Percentiles rank a stretch among this genome's conserved stretches.
phyloP scores from a whole-genome alignment of 2,888 invertebrate species.

The Dusona sp. region DNA sequence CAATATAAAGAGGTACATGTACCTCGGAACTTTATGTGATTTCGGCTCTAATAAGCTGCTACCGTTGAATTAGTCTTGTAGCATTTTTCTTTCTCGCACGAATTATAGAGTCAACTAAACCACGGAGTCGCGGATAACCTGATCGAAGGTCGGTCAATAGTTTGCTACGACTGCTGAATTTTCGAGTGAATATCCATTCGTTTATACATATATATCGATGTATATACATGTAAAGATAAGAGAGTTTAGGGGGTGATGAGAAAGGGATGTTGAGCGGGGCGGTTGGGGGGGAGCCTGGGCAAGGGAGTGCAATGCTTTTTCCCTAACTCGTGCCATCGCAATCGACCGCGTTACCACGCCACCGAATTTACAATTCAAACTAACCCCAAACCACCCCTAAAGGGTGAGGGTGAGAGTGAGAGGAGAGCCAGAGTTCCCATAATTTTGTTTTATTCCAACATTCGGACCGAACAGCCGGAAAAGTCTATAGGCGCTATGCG shows the following conservation, averaged over 20 bases:
- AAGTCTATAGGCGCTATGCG: slow-evolving; percentile 52
- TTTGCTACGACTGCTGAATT: slow-evolving; percentile 47
- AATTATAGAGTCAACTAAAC: slow-evolving; percentile 44
- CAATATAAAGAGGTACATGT: background rate
- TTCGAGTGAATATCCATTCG: slow-evolving; percentile 41
- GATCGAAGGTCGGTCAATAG: slow-evolving; percentile 53
- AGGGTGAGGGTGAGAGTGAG: slow-evolving; percentile 11
- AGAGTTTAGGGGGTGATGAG: slow-evolving; percentile 27
- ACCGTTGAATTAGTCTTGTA: background rate
- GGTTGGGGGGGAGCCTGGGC: slow-evolving; percentile 33
- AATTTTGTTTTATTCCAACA: slow-evolving; percentile 67
- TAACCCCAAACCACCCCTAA: slow-evolving; percentile 59
- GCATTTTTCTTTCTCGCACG: slow-evolving; percentile 12
- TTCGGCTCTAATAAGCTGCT: slow-evolving; percentile 10
- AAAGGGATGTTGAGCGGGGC: slow-evolving; percentile 23
- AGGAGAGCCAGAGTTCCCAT: slow-evolving; percentile 43
- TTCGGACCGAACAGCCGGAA: slow-evolving; percentile 61
- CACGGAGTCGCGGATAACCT: slow-evolving; percentile 44
- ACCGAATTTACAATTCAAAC: slow-evolving; percentile 72
- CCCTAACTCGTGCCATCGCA: slow-evolving; percentile 49
- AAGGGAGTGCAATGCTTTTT: slow-evolving; percentile 47
- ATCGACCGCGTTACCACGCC: slow-evolving; percentile 63
- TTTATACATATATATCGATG: background rate
- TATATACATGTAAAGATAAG: slow-evolving; percentile 1
- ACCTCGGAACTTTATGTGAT: background rate